phyloP scores from a whole-genome alignment of 1,140 invertebrate genomes.

The Arctopsyche grandis region DNA sequence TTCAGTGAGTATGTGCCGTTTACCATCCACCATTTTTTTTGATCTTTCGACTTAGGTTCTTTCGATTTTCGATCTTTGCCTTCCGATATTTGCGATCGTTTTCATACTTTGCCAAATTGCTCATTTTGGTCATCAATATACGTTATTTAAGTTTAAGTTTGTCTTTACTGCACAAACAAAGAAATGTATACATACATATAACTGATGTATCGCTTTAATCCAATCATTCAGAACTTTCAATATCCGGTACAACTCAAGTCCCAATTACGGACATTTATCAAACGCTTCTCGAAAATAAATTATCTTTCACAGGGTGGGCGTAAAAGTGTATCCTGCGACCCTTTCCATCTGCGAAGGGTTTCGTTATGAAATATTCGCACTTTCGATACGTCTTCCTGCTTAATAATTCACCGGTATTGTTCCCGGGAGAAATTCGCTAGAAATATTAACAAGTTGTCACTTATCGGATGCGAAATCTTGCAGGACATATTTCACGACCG shows the following conservation, averaged over 20 bases:
- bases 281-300: background rate
- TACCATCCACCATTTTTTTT: too few species aligned
- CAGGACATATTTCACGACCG: background rate
- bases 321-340: background rate
- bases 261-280: background rate
- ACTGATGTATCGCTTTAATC: background rate
- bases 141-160: too few species aligned
- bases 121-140: too few species aligned
- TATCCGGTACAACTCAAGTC: background rate
- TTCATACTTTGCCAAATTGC: too few species aligned
- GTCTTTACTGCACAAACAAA: too few species aligned
- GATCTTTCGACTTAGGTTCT: too few species aligned
- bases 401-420: slow-evolving; percentile 43
- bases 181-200: too few species aligned
- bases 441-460: slow-evolving; percentile 39
- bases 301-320: background rate
- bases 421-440: slow-evolving; percentile 27
- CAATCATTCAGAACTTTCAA: background rate
- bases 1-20: too few species aligned
- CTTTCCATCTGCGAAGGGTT: background rate
- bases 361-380: slow-evolving; percentile 40
- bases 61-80: too few species aligned
- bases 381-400: slow-evolving; percentile 3
- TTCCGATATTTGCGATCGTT: too few species aligned
- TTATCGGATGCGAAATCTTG: slow-evolving; percentile 42